Base-by-base conservation (phyloP, 2,113 vertebrate genomes). In the Hippolais icterina region DNA sequence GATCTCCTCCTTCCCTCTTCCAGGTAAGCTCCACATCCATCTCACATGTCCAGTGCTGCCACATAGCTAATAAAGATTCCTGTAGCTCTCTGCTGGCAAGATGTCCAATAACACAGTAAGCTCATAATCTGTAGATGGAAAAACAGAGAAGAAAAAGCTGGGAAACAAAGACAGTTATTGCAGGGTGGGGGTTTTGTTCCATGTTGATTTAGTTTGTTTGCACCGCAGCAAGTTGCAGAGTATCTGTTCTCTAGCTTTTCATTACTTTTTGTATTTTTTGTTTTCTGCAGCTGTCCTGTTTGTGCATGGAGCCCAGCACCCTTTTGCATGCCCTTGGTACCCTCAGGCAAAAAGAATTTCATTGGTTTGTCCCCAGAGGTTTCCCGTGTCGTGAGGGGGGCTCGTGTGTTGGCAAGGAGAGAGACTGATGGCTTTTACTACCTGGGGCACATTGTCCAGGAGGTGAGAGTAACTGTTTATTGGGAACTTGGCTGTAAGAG, bases 361-460 rank as follows among this genome's bases (percentile, higher is more conserved):
- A 16, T 14, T 42, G 71, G 60, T 47, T 68, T n/a, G 0, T 72
- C 65, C 57, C n/a, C 33, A 5, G 79, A 83, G 65, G 93, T 68
- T 81, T 81, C 66, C 27, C 24, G 11, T 54, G 39, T 97, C 23
- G 2, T 97, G 56, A 97, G 94, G 22, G 97, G 97, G 0, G 82
- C 83, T 54, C 89, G 82, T 76, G 96, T 98, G 41, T 42, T 98
- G 76, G 97, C 97, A 37, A 97, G 96, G 72, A 98, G 84, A 76
- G 80, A 95, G 47, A 60, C 85, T 61, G 97, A 98, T 29, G 97
- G 97, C 29, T 97, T 91, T 89, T 98, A 97, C 56, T 97, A 97
- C 86, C 91, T 93, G 52, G 97, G 97, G 41, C 97, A 90, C 75
- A 28, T 98, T 72, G 91, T 66, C 65, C 96, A 93, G 59, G 85